Base-by-base conservation (phyloP, 1,140 invertebrate genomes). In the Littorina saxatilis region DNA sequence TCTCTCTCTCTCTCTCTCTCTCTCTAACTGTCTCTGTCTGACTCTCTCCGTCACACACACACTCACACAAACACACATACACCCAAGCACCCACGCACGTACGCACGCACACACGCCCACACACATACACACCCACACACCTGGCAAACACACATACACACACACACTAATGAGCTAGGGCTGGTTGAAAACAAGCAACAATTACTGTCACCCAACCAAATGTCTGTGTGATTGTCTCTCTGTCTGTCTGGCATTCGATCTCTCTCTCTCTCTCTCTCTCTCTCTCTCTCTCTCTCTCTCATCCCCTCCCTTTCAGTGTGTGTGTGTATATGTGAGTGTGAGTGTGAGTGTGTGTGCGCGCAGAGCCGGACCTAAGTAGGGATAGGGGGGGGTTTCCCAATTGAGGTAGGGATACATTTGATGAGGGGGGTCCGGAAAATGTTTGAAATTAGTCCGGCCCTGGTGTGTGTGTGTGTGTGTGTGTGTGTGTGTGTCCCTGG, bases 61-160 rank as follows among this genome's bases (percentile, higher is more conserved):
- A 66, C 61, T 9, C 61, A 66, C 61, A 72, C 68, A 72, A 13
- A 72, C 68, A 43, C n/a, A 32, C 68, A 43, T 32, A 72, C 68
- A 37, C 35, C 5, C n/a, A 32, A 13, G 23, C 35, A 72, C 68
- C 13, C 7, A 47, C 43, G 17, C 5, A 61, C 68, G 23, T 11
- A 11, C 5, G 35, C 68, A 7, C 11, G 35, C 35, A 5, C 4
- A 32, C 29, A n/a, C n/a, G n/a, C n/a, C n/a, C 68, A 72, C 68
- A 37, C 35, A 37, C n/a, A 32, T 32, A 37, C 35, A 72, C 68
- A 72, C 7, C 9, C 5, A 47, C 43, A 47, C 5, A 47, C 5
- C 43, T 9, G n/a, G n/a, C n/a, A 47, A 47, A 47, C 43, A 47
- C 5, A 61, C 68, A 37, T 11, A 11, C 5, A 72, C 68, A 7